Evolutionary conservation across 2,888 invertebrate genomes (phyloP).

Genomic region (Teinopalpus imperialis): DNA sequence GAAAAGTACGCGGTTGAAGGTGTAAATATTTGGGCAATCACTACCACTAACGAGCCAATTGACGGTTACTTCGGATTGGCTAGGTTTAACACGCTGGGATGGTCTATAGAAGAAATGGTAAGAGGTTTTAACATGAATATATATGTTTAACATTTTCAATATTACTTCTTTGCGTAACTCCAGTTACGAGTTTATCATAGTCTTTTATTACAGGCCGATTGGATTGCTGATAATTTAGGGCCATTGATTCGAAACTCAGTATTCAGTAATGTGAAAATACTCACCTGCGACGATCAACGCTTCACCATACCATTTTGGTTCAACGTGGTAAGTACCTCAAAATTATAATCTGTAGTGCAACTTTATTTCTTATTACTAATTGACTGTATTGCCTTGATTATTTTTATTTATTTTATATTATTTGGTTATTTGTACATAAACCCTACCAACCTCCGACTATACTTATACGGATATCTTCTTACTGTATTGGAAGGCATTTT

Average conservation of each 20-base stretch:
- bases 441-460: no score
- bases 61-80: conserved; percentile 60
- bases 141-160: no score
- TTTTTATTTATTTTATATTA: no score
- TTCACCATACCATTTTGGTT: conserved; percentile 84
- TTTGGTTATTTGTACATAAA: no score
- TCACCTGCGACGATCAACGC: conserved; percentile 89
- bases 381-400: no score
- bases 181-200: no score
- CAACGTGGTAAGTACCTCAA: conserved; percentile 66
- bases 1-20: conserved; percentile 85
- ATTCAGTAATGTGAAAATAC: conserved; percentile 83
- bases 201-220: conserved; percentile 78
- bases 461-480: no score
- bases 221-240: conserved; percentile 87
- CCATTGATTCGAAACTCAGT: conserved; percentile 84
- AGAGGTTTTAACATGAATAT: conserved; percentile 11
- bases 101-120: conserved; percentile 82
- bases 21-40: conserved; percentile 88
- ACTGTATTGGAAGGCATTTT: no score
- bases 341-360: no score
- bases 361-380: no score
- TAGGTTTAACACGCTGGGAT: conserved; percentile 85
- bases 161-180: no score
- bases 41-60: conserved; percentile 92